Evolutionary conservation across 2,113 vertebrate genomes (phyloP), one percentile per base, ranked within the genome.

Genomic region (Calidris pygmaea): DNA sequence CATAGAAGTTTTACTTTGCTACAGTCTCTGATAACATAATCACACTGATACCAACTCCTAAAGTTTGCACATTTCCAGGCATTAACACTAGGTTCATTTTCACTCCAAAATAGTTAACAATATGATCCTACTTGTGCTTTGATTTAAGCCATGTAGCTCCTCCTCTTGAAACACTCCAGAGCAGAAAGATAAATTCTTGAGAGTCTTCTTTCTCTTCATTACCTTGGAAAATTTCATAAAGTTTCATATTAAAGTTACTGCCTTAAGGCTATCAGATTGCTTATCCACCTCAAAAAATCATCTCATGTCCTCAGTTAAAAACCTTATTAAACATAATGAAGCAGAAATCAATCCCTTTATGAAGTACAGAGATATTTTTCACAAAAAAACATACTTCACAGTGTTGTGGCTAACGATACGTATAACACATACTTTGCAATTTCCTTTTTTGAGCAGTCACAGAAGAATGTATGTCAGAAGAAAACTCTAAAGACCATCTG

Each of bases 371-470:
- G 18, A 45, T 26, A 32, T 16, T 75, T 89, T 86, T 90, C 34
- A 27, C 27, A 15, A 6, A 21, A 47, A 17, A 55, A 12, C 15
- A 27, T 26, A 65, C 1, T 0, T 75, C n/a, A 26, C 0, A 0
- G 7, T 56, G 15, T 5, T 65, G 8, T 37, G 21, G 7, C 76
- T 70, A 80, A 84, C n/a, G 85, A n/a, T 30, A 50, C 3, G 1
- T 72, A 37, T 32, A 37, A 48, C 8, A n/a, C 4, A 53, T 48
- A 62, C 29, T 89, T 89, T 35, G 30, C 29, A 62, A 60, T 56
- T 56, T 80, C 34, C 13, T 30, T 80, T 47, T 58, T 55, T 2
- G 1, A 13, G 22, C 10, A 55, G 4, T 52, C 48, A 45, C 37
- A 47, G 35, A 72, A 68, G 4, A 72, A 60, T 52, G 30, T 8